Conservation (phyloP, 2,113 vertebrate genomes). For the Macquaria ambigua region DNA sequence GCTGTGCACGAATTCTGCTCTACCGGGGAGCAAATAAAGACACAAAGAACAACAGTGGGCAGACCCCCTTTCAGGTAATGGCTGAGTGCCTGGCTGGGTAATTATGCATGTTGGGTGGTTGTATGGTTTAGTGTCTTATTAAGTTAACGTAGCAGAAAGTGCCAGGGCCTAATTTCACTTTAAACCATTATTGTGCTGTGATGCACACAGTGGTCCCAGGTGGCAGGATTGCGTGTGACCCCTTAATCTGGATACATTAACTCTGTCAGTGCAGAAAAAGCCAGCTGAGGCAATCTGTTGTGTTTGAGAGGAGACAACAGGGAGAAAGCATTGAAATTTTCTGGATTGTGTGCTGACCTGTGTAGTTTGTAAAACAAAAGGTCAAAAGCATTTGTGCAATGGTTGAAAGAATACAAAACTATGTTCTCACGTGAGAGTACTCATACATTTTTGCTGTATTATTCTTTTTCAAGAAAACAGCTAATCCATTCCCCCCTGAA, state of each 20-base stretch:
- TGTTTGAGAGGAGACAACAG: constrained; percentile 6
- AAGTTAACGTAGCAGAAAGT: constrained; percentile 63
- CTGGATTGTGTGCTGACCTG: constrained; percentile 21
- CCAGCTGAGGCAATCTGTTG: constrained; percentile 47
- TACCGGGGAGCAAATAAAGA: constrained; percentile 93
- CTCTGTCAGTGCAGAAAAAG: constrained; percentile 40
- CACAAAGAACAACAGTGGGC: constrained; percentile 91
- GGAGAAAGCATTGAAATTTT: background rate
- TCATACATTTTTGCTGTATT: no score
- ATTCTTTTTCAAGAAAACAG: background rate
- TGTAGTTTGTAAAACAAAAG: background rate
- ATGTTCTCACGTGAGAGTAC: background rate
- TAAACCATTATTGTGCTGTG: constrained; percentile 44
- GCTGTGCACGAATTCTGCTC: constrained; percentile 91
- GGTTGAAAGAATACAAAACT: background rate
- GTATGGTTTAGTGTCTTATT: constrained; percentile 51
- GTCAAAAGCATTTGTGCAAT: constrained; percentile 13
- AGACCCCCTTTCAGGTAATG: constrained; percentile 92
- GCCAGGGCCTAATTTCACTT: constrained; percentile 54
- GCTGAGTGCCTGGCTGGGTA: constrained; percentile 30
- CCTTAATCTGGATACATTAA: constrained; percentile 51
- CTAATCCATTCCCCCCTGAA: background rate
- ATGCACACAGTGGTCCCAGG: constrained; percentile 57
- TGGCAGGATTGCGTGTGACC: constrained; percentile 15
- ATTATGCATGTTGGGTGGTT: constrained; percentile 32